Conservation (phyloP, 2,797 vertebrate species). For the Ibycter americanus region DNA sequence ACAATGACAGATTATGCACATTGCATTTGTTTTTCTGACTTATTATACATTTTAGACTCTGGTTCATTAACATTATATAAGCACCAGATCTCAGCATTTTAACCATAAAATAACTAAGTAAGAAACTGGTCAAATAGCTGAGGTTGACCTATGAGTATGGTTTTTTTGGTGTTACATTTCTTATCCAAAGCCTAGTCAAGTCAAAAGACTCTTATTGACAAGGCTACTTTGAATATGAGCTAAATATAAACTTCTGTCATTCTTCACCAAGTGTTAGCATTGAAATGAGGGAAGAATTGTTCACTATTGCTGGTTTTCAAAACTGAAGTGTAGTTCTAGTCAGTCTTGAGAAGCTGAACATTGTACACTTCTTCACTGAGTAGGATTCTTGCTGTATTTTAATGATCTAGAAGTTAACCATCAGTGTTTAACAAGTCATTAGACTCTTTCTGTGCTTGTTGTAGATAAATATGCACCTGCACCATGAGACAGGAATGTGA, state of each 20-base stretch:
- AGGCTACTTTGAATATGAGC: not conserved
- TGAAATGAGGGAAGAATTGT: not conserved
- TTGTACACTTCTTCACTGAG: not conserved
- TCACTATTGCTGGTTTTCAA: not conserved
- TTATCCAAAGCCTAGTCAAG: not conserved
- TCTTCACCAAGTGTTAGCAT: not conserved
- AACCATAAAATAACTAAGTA: not conserved
- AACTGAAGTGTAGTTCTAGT: not conserved
- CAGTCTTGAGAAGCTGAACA: not conserved
- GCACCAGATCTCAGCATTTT: not conserved
- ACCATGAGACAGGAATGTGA: not conserved
- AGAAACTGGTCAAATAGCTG: not conserved
- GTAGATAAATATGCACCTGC: not conserved
- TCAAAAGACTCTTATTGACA: not conserved
- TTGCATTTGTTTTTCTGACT: not conserved
- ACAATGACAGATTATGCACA: not conserved
- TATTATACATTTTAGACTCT: not conserved
- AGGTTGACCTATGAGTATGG: not conserved
- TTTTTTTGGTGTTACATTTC: not conserved
- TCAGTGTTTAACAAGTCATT: not conserved
- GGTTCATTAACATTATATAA: not conserved
- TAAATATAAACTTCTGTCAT: not conserved
- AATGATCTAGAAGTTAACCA: not conserved
- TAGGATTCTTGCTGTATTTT: not conserved
- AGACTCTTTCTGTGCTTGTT: not conserved